These are phyloP conservation scores for Myotis pilosus DNA, from an alignment of 2,797 vertebrate genomes.

Conservation along the genomic window DNA sequence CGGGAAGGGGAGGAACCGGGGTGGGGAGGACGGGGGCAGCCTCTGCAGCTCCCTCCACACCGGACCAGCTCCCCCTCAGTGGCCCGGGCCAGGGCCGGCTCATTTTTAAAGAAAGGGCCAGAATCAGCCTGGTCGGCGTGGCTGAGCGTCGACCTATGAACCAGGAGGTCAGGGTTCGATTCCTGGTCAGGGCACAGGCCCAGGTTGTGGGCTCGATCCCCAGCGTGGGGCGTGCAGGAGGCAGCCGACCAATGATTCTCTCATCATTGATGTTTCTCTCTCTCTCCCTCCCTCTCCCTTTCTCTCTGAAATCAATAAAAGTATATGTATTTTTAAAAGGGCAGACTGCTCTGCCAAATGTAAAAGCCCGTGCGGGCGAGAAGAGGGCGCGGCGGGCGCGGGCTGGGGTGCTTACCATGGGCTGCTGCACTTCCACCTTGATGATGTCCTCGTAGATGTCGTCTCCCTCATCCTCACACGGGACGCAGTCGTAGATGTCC, in stretches of 20 bases:
- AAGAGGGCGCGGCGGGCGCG: background rate
- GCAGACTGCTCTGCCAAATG: background rate
- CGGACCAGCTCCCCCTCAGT: fast-evolving
- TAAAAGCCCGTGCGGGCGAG: fast-evolving
- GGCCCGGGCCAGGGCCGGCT: fast-evolving
- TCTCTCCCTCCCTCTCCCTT: no score
- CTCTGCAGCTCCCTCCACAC: background rate
- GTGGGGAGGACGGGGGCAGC: fast-evolving
- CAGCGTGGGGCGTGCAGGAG: no score
- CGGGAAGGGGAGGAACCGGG: background rate
- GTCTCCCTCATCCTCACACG: conserved; percentile 96
- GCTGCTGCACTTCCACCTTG: conserved; percentile 98
- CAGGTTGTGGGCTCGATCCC: no score
- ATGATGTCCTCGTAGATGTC: conserved; percentile 99
- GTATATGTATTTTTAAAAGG: no score
- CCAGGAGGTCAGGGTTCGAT: no score
- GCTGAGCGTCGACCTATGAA: no score
- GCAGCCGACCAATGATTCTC: no score
- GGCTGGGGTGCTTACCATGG: conserved; percentile 89
- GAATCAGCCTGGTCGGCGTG: no score
- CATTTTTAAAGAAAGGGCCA: fast-evolving
- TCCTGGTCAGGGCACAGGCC: no score
- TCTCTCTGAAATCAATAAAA: no score
- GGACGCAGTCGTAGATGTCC: conserved; percentile 98
- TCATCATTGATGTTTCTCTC: no score